These are phyloP conservation scores for Bucco capensis DNA, from an alignment of 2,113 vertebrate species.

Conservation along the genomic window DNA sequence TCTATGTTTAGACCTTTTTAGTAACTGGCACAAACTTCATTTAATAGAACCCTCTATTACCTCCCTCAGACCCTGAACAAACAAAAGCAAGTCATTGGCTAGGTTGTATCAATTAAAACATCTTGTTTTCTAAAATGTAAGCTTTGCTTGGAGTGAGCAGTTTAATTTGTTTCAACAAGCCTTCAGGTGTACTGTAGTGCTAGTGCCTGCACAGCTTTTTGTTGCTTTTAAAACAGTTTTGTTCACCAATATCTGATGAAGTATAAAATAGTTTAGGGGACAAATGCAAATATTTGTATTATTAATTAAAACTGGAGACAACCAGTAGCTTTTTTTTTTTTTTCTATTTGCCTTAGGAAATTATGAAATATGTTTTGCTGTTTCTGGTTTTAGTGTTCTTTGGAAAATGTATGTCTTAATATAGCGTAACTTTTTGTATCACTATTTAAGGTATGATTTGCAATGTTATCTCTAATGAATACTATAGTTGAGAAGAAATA, in stretches of 20 bases:
- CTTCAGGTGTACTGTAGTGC: slow-evolving; percentile 30
- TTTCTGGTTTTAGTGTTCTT: not conserved
- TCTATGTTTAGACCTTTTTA: not conserved
- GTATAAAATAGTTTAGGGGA: slow-evolving; percentile 40
- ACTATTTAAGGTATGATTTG: slow-evolving; percentile 17
- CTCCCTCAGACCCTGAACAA: not conserved
- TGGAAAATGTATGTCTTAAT: slow-evolving; percentile 9
- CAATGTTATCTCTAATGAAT: slow-evolving; percentile 11
- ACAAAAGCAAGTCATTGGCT: not conserved
- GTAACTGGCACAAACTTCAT: not conserved
- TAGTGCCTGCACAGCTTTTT: not conserved
- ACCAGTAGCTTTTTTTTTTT: slow-evolving; percentile 47
- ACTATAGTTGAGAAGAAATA: slow-evolving; percentile 21
- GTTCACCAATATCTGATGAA: slow-evolving; percentile 26
- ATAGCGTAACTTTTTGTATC: slow-evolving; percentile 30
- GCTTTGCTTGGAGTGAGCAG: not conserved
- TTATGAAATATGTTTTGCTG: not conserved
- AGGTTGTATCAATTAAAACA: not conserved
- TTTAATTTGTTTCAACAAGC: slow-evolving; percentile 34
- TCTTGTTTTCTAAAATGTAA: not conserved
- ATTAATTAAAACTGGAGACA: slow-evolving; percentile 56
- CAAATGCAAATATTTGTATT: slow-evolving; percentile 26
- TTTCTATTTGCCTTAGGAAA: slow-evolving; percentile 28
- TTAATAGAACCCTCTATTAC: not conserved
- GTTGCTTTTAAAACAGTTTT: slow-evolving; percentile 44